Evolutionary conservation across 2,797 vertebrate species (phyloP).

Genomic region (Chaunax sp.): DNA sequence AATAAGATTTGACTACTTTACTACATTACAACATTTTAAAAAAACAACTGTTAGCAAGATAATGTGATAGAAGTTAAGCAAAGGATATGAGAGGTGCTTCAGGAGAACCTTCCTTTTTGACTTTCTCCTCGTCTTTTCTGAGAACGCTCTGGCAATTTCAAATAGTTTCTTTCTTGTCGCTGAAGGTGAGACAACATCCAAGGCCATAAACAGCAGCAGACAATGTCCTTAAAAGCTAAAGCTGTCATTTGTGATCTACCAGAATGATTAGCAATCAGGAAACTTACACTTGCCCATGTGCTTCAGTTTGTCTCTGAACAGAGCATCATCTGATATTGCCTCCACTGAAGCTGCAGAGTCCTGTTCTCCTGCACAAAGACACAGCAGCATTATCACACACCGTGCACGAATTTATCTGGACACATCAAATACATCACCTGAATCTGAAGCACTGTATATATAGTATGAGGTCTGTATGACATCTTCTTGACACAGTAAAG

Average conservation of each 20-base stretch:
- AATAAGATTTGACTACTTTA: neutral
- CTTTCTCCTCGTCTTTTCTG: slow-evolving; percentile 96
- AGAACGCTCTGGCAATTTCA: slow-evolving; percentile 96
- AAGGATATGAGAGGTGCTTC: slow-evolving; percentile 97
- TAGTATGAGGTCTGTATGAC: neutral
- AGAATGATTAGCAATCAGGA: neutral
- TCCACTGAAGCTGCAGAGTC: slow-evolving; percentile 83
- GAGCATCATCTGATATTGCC: slow-evolving; percentile 91
- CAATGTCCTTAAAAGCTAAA: neutral
- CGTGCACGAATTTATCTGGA: slow-evolving; percentile 23
- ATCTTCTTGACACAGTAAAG: neutral
- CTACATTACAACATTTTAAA: neutral
- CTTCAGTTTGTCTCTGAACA: slow-evolving; percentile 98
- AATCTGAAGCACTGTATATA: neutral
- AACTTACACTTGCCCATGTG: slow-evolving; percentile 99
- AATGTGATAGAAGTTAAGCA: no score
- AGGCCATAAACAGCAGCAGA: neutral
- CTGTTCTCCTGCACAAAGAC: slow-evolving; percentile 79
- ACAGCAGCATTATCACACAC: slow-evolving; percentile 17
- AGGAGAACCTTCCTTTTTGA: slow-evolving; percentile 90
- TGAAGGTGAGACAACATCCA: slow-evolving; percentile 68
- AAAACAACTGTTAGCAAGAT: neutral
- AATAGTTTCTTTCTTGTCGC: slow-evolving; percentile 97
- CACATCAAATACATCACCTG: neutral
- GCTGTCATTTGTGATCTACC: neutral